Base-by-base conservation (phyloP, 2,797 vertebrate genomes). In the Malacoctenus gilli region DNA sequence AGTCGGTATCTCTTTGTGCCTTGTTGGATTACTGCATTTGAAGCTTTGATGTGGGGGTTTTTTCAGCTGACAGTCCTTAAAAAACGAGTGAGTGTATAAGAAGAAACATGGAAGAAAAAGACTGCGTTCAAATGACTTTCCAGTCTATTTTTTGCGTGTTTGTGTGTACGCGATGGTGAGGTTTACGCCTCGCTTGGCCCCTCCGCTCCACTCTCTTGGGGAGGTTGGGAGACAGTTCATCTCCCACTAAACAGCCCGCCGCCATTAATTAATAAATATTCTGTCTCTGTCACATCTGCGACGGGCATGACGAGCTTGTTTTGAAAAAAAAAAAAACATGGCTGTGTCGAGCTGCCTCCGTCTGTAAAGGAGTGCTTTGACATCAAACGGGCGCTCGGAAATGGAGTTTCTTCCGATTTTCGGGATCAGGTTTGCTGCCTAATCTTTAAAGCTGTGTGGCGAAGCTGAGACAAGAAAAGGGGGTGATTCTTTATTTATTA, bases 221-320 rank as follows among this genome's bases (percentile, higher is more conserved):
- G 79, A 86, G 84, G 50, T 30, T 76, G 60, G 22, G 42, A 72
- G 80, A 65, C 75, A 64, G 77, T 80, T 84, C 79, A 82, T 69
- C 69, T 36, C 53, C 39, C 41, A n/a, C 55, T 38, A 31, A 58
- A 63, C 58, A 69, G 60, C 52, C 40, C 57, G 42, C 37, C 60
- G 72, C 56, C 50, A 28, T 58, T 42, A 32, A 40, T 23, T 48
- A 54, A 34, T 31, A 57, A 62, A 68, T 34, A 40, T 46, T 38
- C 25, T 22, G 2, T 52, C 62, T 50, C 8, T 40, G 61, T 58
- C 19, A 30, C 14, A 21, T 25, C 12, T 52, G 62, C 58, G 14
- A 40, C 16, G 3, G 19, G 1, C n/a, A 12, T 7, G 34, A 56
- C n/a, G 23, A 36, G 18, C 51, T 58, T 49, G 16, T 14, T 43